These are phyloP conservation scores for Lasioglossum morio DNA, from an alignment of 2,888 invertebrate species.

Conservation along the genomic window DNA sequence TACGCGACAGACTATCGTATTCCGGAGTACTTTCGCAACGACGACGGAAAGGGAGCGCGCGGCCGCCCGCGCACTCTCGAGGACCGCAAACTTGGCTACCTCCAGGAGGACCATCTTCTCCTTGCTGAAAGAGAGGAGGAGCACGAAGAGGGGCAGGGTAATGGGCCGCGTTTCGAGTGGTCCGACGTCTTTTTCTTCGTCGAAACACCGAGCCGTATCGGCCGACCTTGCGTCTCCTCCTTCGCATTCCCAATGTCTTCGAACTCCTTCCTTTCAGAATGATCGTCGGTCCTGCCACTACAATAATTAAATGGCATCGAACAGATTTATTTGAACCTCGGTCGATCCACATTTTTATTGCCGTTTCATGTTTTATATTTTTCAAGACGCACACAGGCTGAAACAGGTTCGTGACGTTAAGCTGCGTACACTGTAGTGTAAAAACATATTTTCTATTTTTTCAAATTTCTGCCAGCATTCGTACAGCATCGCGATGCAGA, in stretches of 20 bases:
- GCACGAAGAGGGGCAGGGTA: slow-evolving; percentile 4
- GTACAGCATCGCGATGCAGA: neutral
- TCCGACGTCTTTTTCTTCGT: slow-evolving; percentile 16
- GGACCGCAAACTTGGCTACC: slow-evolving; percentile 38
- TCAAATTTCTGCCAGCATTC: neutral
- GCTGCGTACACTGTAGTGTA: neutral
- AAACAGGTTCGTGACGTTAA: neutral
- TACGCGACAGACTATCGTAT: slow-evolving; percentile 45
- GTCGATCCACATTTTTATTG: neutral
- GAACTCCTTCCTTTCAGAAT: neutral
- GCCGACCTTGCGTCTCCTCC: neutral
- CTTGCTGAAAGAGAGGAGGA: slow-evolving; percentile 3
- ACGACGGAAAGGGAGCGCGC: neutral
- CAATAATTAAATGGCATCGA: neutral
- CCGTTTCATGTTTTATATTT: neutral
- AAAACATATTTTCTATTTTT: neutral
- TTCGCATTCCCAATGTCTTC: neutral
- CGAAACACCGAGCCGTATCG: slow-evolving; percentile 9
- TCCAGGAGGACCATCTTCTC: slow-evolving; percentile 28
- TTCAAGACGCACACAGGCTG: no score
- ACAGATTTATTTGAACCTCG: neutral
- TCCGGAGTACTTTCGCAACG: slow-evolving; percentile 27
- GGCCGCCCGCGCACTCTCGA: slow-evolving; percentile 6
- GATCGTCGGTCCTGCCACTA: neutral
- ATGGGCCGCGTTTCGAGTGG: slow-evolving; percentile 30